phyloP scores from a whole-genome alignment of 2,888 invertebrate species.

The Drosophila trichaetosa region DNA sequence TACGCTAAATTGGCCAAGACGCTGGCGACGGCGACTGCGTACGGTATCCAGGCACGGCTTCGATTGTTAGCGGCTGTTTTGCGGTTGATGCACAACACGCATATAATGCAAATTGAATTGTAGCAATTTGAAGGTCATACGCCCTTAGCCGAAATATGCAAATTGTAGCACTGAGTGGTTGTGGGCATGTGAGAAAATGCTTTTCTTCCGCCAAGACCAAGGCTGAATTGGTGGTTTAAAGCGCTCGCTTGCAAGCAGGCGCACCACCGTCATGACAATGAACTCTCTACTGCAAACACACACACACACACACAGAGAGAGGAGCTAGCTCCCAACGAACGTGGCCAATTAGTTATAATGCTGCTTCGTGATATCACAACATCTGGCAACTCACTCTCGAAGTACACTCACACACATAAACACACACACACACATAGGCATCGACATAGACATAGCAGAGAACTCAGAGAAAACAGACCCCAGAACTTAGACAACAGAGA shows the following conservation, averaged over 20 bases:
- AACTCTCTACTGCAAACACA: conserved; percentile 53
- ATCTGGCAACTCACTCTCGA: conserved; percentile 78
- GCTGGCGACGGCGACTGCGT: conserved; percentile 31
- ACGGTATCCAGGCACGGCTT: conserved; percentile 36
- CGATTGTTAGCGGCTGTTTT: conserved; percentile 24
- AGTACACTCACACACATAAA: conserved; percentile 41
- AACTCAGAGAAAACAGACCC: conserved; percentile 47
- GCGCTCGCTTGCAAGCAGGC: conserved; percentile 22
- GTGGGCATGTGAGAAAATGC: conserved; percentile 63
- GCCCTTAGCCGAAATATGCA: conserved; percentile 73
- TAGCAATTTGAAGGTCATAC: conserved; percentile 75
- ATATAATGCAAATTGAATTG: conserved; percentile 67
- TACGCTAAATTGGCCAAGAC: conserved; percentile 74
- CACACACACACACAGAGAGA: conserved; percentile 15
- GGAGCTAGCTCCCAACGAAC: conserved; percentile 67
- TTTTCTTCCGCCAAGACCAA: conserved; percentile 61
- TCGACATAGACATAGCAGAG: conserved; percentile 21
- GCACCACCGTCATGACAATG: conserved; percentile 76
- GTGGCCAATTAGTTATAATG: conserved; percentile 83
- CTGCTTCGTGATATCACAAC: conserved; percentile 80
- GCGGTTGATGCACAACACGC: conserved; percentile 29
- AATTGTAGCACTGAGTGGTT: conserved; percentile 43
- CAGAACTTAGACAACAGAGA: conserved; percentile 41
- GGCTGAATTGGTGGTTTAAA: not conserved
- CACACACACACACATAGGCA: conserved; percentile 7